phyloP scores from a whole-genome alignment of 2,888 invertebrate genomes.

The Enchytraeus crypticus region DNA sequence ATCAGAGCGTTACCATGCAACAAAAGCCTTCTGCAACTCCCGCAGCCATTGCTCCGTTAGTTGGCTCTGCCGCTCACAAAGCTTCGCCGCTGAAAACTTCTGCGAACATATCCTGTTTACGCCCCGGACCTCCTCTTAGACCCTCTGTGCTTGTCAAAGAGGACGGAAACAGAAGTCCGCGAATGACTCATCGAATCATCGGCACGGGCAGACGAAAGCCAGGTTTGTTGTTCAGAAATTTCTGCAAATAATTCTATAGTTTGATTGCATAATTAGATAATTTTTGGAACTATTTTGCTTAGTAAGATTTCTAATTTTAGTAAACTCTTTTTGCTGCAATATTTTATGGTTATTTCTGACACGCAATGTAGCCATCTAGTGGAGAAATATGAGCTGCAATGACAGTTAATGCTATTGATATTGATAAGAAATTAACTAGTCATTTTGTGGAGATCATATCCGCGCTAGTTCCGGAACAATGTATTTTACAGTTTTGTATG shows the following conservation, averaged over 20 bases:
- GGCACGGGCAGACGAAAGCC: conserved; percentile 21
- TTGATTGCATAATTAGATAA: neutral
- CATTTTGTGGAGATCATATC: too few relatives aligned
- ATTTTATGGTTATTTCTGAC: neutral
- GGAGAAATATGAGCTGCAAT: neutral
- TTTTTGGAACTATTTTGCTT: neutral
- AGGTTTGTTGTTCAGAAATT: conserved; percentile 12
- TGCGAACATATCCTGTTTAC: conserved; percentile 63
- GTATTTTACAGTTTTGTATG: too few relatives aligned
- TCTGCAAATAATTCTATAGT: neutral
- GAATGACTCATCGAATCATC: conserved; percentile 20
- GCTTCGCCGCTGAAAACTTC: conserved; percentile 1
- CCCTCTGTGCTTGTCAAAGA: conserved; percentile 48
- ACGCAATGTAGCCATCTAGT: neutral
- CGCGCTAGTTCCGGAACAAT: too few relatives aligned
- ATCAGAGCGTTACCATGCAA: too few relatives aligned
- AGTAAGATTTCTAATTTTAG: neutral
- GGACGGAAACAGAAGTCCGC: conserved; percentile 39
- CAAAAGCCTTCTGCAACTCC: neutral
- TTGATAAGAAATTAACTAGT: neutral
- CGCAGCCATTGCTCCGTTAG: conserved; percentile 1
- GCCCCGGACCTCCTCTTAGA: conserved; percentile 78
- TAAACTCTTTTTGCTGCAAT: too few relatives aligned
- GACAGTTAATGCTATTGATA: neutral
- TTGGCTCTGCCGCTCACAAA: too few relatives aligned